Conservation (phyloP, 2,113 vertebrate genomes). For the Otis tarda region DNA sequence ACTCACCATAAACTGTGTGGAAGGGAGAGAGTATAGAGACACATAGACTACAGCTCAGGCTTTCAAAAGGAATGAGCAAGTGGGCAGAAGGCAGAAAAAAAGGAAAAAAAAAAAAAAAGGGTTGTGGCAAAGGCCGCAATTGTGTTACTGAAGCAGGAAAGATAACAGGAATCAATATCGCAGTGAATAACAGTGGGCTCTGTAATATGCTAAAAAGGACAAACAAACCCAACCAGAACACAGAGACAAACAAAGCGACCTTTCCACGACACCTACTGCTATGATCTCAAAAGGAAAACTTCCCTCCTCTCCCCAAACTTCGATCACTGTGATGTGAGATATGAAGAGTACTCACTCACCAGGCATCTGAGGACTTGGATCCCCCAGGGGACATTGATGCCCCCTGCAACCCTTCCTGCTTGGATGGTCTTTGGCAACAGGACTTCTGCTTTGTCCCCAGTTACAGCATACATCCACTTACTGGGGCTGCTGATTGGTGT, state of each 20-base stretch:
- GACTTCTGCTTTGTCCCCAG: background rate
- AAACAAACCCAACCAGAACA: background rate
- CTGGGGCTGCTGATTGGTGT: fast-evolving
- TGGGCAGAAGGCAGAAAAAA: background rate
- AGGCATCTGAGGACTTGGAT: background rate
- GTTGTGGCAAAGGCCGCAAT: background rate
- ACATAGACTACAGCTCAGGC: background rate
- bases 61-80: background rate
- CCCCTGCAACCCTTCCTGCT: background rate
- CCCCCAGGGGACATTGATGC: fast-evolving
- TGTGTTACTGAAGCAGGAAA: background rate
- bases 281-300: background rate
- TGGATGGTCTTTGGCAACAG: background rate
- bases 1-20: fast-evolving
- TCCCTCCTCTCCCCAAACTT: fast-evolving
- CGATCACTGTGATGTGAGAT: background rate
- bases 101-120: background rate
- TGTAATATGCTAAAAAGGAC: background rate
- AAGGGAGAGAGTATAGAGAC: background rate
- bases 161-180: background rate
- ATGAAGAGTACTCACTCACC: fast-evolving
- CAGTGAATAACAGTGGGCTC: background rate
- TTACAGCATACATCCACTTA: background rate
- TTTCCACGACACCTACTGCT: background rate
- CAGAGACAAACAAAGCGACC: too few species aligned